These are phyloP conservation scores for Plagiodera versicolora DNA, from an alignment of 2,888 invertebrate species.

Conservation along the genomic window DNA sequence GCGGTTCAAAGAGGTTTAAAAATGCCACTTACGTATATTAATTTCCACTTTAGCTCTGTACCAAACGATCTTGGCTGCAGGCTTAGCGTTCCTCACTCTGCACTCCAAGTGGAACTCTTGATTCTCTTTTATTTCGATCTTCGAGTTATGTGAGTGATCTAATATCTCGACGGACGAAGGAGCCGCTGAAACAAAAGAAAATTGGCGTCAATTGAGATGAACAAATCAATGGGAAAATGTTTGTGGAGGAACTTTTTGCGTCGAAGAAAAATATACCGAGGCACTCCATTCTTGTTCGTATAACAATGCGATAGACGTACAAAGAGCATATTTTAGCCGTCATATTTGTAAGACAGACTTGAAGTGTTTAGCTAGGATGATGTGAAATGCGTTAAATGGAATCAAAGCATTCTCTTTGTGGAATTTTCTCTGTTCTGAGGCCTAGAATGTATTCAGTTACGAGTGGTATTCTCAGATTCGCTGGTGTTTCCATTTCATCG, in stretches of 20 bases:
- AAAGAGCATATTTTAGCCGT: too few relatives aligned
- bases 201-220: slow-evolving; percentile 7
- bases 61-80: slow-evolving; percentile 88
- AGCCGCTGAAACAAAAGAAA: slow-evolving; percentile 70
- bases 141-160: slow-evolving; percentile 74
- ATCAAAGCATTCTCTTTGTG: neutral
- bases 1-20: neutral
- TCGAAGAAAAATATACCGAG: neutral
- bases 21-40: slow-evolving; percentile 67
- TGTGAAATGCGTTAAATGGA: neutral
- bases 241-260: neutral
- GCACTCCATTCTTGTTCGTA: neutral
- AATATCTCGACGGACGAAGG: slow-evolving; percentile 85
- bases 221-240: neutral
- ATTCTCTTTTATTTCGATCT: slow-evolving; percentile 80
- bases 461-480: too few relatives aligned
- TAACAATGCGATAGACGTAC: neutral
- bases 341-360: too few relatives aligned
- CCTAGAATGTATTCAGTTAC: neutral
- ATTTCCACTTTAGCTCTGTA: slow-evolving; percentile 83
- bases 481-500: too few relatives aligned
- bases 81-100: slow-evolving; percentile 82
- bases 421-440: neutral
- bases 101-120: slow-evolving; percentile 80
- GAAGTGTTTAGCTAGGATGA: too few relatives aligned